Evolutionary conservation across 35 echinoderm and acorn worm species (phyloP).

Genomic region (Apostichopus californicus): DNA sequence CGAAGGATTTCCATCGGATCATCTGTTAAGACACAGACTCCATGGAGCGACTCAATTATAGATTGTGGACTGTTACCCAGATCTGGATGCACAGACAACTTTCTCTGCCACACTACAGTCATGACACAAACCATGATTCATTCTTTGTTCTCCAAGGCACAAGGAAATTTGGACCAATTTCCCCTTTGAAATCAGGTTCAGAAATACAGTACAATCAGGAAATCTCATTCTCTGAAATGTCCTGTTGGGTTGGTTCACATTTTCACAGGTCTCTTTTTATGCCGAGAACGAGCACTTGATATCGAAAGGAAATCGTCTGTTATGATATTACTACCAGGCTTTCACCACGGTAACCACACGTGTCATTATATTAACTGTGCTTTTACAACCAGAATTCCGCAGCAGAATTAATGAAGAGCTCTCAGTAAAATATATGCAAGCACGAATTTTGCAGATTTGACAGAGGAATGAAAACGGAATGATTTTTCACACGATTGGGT

Average conservation of each 20-base stretch:
- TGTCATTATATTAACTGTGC: neutral
- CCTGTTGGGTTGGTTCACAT: neutral
- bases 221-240: neutral
- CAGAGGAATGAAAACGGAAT: too few species aligned
- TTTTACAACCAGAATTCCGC: too few species aligned
- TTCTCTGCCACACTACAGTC: too few species aligned
- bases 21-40: too few species aligned
- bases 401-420: too few species aligned
- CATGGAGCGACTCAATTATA: too few species aligned
- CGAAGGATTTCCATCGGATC: too few species aligned
- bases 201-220: neutral
- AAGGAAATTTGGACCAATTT: constrained; percentile 14
- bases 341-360: neutral
- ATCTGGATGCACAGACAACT: too few species aligned
- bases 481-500: too few species aligned
- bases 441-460: too few species aligned
- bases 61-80: too few species aligned
- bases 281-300: neutral
- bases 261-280: neutral
- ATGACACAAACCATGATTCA: neutral
- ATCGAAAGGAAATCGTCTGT: constrained; percentile 13
- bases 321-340: constrained; percentile 13
- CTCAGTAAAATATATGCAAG: too few species aligned
- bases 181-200: neutral
- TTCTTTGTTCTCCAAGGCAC: neutral